Conservation (phyloP, 2,888 invertebrate genomes). For the Apoda limacodes region DNA sequence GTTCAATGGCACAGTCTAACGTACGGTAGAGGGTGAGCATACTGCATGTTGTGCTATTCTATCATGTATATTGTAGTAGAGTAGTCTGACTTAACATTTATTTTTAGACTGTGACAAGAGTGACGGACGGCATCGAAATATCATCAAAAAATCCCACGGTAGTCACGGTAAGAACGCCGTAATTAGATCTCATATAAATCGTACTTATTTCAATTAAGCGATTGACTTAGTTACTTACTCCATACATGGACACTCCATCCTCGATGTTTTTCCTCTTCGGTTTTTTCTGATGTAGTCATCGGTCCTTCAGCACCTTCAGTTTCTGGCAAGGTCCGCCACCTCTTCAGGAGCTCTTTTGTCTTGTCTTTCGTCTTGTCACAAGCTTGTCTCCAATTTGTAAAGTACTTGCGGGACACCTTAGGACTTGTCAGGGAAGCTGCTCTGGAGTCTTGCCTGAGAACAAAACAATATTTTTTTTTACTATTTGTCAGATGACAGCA, state of each 20-base stretch:
- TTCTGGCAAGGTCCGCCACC: constrained; percentile 77
- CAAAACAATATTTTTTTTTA: no score
- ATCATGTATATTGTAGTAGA: no score
- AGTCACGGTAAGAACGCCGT: no score
- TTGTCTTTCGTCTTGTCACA: constrained; percentile 81
- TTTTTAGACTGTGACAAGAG: no score
- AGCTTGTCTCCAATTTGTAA: constrained; percentile 80
- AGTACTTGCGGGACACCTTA: constrained; percentile 77
- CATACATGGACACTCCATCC: constrained; percentile 85
- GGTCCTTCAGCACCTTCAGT: constrained; percentile 46
- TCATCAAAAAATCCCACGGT: no score
- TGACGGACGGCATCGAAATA: no score
- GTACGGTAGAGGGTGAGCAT: no score
- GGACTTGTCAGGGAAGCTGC: constrained; percentile 47
- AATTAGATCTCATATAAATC: background rate
- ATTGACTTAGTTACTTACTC: constrained; percentile 64
- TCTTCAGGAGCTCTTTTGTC: constrained; percentile 78
- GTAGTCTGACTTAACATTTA: no score
- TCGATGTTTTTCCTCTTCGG: constrained; percentile 58
- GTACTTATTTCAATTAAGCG: background rate
- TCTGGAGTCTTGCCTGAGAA: constrained; percentile 63
- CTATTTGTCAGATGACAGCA: no score
- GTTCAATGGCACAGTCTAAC: no score
- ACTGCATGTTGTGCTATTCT: no score
- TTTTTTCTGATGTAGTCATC: constrained; percentile 44